Evolutionary conservation across 2,797 vertebrate genomes (phyloP), one percentile per base, ranked within the genome.

Genomic region (Pelochelys cantorii): DNA sequence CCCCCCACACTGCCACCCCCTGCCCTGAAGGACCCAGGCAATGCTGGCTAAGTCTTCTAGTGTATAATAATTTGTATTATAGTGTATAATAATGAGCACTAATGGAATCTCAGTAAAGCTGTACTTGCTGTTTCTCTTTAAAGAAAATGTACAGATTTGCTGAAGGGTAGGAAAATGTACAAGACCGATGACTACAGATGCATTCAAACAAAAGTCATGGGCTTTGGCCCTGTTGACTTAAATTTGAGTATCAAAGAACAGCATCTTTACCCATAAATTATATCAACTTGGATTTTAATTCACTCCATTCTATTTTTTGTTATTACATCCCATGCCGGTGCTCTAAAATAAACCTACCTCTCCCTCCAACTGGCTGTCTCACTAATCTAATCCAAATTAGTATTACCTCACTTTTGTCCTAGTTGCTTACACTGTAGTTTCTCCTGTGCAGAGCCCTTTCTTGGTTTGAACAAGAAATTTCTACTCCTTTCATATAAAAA

Each of bases 251-350:
- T 84, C 87, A 90, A 79, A 78, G 91, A 89, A 12, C 78, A 83
- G 57, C 56, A 22, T 91, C 60, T 77, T 57, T 25, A 31, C 80
- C 0, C 0, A 82, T 4, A 81, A 71, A 53, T 27, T 84, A 75
- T 48, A 48, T 52, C 52, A 52, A 13, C 13, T 29, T 52, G 25
- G 75, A n/a, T 79, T 85, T 42, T 42, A 20, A 14, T 78, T 81
- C 15, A 14, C 7, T 34, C 23, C 13, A 29, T 4, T 95, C 92
- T 92, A 93, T 90, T 95, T 91, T 83, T 93, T 29, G 12, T 42
- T 5, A 74, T 77, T 25, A 15, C 17, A 48, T 55, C n/a, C 79
- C 83, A 3, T 4, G 3, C 52, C 78, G 81, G 18, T 77, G 2
- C 6, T 34, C 48, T 65, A 25, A 59, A 54, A 80, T 14, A 87